These are phyloP conservation scores for Eidolon helvum DNA, from an alignment of 2,113 vertebrate species.

Conservation along the genomic window DNA sequence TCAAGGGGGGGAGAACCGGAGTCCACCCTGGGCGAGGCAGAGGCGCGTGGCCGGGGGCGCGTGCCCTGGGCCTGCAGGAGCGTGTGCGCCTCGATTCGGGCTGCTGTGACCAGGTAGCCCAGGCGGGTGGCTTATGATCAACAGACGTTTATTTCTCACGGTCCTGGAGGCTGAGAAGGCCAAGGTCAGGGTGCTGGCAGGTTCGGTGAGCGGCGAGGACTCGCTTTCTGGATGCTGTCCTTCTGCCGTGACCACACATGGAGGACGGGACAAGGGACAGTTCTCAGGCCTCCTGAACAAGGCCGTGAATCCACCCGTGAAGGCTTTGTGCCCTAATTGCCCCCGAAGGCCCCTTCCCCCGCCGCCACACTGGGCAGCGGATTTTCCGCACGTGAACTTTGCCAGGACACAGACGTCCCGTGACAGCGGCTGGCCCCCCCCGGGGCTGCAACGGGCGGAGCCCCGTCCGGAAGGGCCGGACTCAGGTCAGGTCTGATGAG, in stretches of 20 bases:
- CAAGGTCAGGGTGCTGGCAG: not conserved
- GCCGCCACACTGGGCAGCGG: not conserved
- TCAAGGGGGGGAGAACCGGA: not conserved
- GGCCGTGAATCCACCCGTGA: not conserved
- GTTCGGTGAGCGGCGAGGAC: not conserved
- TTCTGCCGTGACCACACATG: not conserved
- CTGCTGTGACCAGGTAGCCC: not conserved
- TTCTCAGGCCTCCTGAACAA: not conserved
- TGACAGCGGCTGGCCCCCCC: no score
- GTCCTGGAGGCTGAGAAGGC: not conserved
- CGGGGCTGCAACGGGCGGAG: no score
- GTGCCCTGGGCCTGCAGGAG: not conserved
- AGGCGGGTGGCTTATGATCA: not conserved
- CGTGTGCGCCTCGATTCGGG: not conserved
- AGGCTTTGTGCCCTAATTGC: not conserved
- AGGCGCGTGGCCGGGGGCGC: rapidly evolving
- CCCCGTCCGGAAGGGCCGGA: not conserved
- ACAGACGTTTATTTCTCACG: not conserved
- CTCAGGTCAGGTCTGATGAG: no score
- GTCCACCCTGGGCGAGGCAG: no score
- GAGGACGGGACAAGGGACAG: no score
- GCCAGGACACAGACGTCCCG: not conserved
- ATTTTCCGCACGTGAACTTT: not conserved
- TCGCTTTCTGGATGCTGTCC: no score
- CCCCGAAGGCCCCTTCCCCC: not conserved